phyloP scores from a whole-genome alignment of 2,797 vertebrate species.

The Sandelia bainsii region DNA sequence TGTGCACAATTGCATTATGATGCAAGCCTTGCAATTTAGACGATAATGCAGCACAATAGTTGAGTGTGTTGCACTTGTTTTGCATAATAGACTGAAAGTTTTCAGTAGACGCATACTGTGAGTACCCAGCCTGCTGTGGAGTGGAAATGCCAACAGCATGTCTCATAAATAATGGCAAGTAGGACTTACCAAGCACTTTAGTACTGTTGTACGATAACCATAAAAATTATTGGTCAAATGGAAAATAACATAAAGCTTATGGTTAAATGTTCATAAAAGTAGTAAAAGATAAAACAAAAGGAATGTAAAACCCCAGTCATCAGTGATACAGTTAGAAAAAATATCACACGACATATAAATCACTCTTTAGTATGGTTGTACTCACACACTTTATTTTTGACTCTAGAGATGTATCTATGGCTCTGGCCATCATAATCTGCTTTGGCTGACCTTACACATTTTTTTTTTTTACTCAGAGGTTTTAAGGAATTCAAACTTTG shows the following conservation, averaged over 20 bases:
- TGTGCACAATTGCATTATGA: neutral
- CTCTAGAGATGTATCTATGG: neutral
- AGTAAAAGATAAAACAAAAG: neutral
- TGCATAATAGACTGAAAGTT: conserved; percentile 3
- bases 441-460: neutral
- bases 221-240: neutral
- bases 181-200: neutral
- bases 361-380: neutral
- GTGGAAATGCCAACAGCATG: neutral
- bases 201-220: neutral
- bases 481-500: neutral
- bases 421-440: neutral
- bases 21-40: neutral
- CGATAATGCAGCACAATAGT: neutral
- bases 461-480: neutral
- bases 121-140: conserved; percentile 1
- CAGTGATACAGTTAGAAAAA: neutral
- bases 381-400: neutral
- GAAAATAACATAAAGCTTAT: neutral
- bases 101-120: neutral
- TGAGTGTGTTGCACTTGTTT: conserved; percentile 2
- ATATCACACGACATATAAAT: neutral
- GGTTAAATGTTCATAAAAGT: neutral
- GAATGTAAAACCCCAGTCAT: neutral
- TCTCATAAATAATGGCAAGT: too few relatives aligned